phyloP scores from a whole-genome alignment of 1,140 invertebrate species.

The Popillia japonica region DNA sequence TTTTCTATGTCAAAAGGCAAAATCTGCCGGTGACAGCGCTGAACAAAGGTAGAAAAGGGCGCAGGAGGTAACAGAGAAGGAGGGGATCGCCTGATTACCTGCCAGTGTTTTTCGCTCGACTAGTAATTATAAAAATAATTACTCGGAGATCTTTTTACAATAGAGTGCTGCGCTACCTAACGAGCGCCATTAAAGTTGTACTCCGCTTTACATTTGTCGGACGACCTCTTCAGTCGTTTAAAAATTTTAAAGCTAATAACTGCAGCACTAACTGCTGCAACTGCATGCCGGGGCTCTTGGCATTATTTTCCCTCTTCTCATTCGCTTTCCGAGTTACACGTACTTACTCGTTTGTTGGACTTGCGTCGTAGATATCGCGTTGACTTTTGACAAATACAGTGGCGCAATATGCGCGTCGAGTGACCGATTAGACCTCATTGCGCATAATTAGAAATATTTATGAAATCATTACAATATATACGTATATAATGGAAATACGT shows the following conservation, averaged over 20 bases:
- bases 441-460: too few species aligned
- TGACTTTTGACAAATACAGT: not conserved
- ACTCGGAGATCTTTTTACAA: constrained; percentile 45
- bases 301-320: constrained; percentile 10
- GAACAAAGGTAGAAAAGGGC: constrained; percentile 30
- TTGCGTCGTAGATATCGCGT: not conserved
- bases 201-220: constrained; percentile 36
- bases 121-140: constrained; percentile 50
- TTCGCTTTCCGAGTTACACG: not conserved
- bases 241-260: constrained; percentile 36
- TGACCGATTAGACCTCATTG: not conserved
- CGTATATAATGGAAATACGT: too few species aligned
- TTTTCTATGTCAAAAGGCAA: constrained; percentile 43
- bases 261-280: constrained; percentile 8
- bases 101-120: constrained; percentile 45
- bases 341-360: not conserved
- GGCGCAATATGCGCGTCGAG: not conserved
- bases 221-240: constrained; percentile 29
- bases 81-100: constrained; percentile 43
- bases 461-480: too few species aligned
- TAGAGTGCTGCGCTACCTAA: constrained; percentile 38
- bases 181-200: constrained; percentile 38
- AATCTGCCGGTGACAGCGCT: constrained; percentile 39
- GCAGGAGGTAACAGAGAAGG: constrained; percentile 18
- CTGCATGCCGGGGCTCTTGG: not conserved